These are phyloP conservation scores for Baccha elongata DNA, from an alignment of 2,888 invertebrate genomes.

Conservation along the genomic window DNA sequence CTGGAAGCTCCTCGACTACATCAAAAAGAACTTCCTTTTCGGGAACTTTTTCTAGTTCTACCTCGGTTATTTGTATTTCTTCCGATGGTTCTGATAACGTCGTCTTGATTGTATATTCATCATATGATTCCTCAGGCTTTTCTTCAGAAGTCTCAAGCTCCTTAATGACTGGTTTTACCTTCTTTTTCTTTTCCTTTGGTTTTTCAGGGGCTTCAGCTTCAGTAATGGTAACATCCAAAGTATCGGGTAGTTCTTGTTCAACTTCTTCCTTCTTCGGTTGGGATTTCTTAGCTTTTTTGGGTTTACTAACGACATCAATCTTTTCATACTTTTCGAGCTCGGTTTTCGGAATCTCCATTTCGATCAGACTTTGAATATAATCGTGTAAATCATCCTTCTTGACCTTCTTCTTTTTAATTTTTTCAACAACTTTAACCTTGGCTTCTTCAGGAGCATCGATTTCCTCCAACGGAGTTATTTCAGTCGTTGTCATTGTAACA, in stretches of 20 bases:
- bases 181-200: slow-evolving; percentile 77
- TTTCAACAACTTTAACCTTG: slow-evolving; percentile 75
- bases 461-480: slow-evolving; percentile 73
- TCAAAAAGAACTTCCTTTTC: slow-evolving; percentile 45
- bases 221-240: slow-evolving; percentile 73
- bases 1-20: slow-evolving; percentile 59
- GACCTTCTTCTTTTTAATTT: slow-evolving; percentile 80
- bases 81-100: slow-evolving; percentile 75
- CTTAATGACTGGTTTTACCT: slow-evolving; percentile 77
- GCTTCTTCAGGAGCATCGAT: slow-evolving; percentile 65
- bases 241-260: slow-evolving; percentile 74
- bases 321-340: slow-evolving; percentile 82
- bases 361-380: slow-evolving; percentile 80
- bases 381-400: slow-evolving; percentile 80
- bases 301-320: slow-evolving; percentile 79
- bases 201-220: slow-evolving; percentile 74
- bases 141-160: slow-evolving; percentile 78
- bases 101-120: slow-evolving; percentile 76
- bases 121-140: slow-evolving; percentile 75
- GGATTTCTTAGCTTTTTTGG: slow-evolving; percentile 80
- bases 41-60: slow-evolving; percentile 68
- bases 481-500: slow-evolving; percentile 76
- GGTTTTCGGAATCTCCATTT: slow-evolving; percentile 81
- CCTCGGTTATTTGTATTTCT: slow-evolving; percentile 73
- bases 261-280: slow-evolving; percentile 76